Percentiles rank a stretch among this genome's conserved stretches.
Conservation (phyloP, 1,140 invertebrate genomes). For the Zaprionus taronus region DNA sequence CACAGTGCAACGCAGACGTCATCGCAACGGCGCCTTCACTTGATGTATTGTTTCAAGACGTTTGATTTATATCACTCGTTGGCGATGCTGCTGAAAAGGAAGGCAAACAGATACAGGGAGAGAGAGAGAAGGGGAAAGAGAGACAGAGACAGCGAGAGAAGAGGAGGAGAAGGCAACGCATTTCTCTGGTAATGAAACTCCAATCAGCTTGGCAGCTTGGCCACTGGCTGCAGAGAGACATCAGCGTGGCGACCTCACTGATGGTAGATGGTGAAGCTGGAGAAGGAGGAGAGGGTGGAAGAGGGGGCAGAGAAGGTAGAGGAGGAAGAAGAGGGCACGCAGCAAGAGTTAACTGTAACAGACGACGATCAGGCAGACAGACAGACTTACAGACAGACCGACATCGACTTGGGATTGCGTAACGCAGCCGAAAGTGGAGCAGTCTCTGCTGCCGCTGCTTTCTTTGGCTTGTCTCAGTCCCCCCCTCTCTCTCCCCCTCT, state of each 20-base stretch:
- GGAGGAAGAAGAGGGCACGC: background rate
- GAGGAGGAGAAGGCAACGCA: background rate
- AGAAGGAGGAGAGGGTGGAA: background rate
- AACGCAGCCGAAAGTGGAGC: slow-evolving; percentile 76
- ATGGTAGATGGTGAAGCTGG: background rate
- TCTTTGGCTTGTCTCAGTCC: slow-evolving; percentile 19
- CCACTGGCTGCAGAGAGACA: slow-evolving; percentile 14
- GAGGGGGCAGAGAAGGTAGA: background rate
- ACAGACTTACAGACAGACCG: slow-evolving; percentile 12
- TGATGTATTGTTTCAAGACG: slow-evolving; percentile 74
- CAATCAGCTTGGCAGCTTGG: slow-evolving; percentile 56
- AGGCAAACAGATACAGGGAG: background rate
- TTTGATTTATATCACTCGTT: slow-evolving; percentile 76
- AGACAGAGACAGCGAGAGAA: background rate
- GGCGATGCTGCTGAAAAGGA: slow-evolving; percentile 9
- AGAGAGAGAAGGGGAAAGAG: background rate
- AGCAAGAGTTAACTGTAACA: slow-evolving; percentile 32
- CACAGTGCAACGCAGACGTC: slow-evolving; percentile 27
- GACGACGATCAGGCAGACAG: background rate
- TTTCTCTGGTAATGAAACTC: slow-evolving; percentile 79
- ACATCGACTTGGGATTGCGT: slow-evolving; percentile 56
- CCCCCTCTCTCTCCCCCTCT: background rate
- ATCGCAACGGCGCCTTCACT: slow-evolving; percentile 49
- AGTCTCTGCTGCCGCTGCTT: slow-evolving; percentile 41
- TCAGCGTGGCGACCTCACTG: slow-evolving; percentile 31